Percentiles rank a stretch among this genome's conserved stretches.
Evolutionary conservation across 2,797 vertebrate genomes (phyloP).

Genomic region (Jordanella pulchra): DNA sequence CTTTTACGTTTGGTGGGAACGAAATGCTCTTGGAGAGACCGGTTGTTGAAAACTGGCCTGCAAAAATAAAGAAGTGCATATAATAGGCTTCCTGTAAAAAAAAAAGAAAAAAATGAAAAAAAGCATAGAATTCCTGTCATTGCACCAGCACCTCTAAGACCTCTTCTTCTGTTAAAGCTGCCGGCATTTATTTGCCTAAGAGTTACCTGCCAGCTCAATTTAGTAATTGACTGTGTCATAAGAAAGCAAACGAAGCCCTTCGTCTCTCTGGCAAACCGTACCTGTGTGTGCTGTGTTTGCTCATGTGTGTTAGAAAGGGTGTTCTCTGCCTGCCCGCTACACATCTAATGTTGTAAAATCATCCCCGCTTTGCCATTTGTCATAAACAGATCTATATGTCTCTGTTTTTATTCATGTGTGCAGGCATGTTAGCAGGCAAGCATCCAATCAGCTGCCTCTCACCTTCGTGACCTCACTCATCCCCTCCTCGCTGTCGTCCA

Average conservation of each 20-base stretch:
- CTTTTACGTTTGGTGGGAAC: conserved; percentile 4
- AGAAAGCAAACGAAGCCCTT: conserved; percentile 90
- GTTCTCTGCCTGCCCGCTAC: conserved; percentile 1
- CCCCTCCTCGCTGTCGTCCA: conserved; percentile 19
- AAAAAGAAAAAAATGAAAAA: conserved; percentile 20
- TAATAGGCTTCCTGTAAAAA: conserved; percentile 81
- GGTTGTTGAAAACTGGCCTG: conserved; percentile 56
- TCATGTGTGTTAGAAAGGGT: conserved; percentile 4
- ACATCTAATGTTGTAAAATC: conserved; percentile 19
- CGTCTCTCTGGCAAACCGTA: conserved; percentile 48
- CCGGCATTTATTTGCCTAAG: conserved; percentile 90
- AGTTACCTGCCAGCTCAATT: conserved; percentile 85
- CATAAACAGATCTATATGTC: neutral
- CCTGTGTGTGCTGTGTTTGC: conserved; percentile 32
- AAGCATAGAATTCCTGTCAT: conserved; percentile 72
- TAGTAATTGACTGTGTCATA: conserved; percentile 90
- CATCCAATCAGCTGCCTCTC: conserved; percentile 77
- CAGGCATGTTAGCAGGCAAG: conserved; percentile 37
- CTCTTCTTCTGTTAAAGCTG: conserved; percentile 77
- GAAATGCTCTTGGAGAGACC: conserved; percentile 60
- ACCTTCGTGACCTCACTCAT: conserved; percentile 77
- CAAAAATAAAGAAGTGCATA: conserved; percentile 78
- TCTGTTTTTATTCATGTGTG: neutral
- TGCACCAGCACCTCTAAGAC: conserved; percentile 68
- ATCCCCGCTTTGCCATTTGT: conserved; percentile 14